Evolutionary conservation across 2,888 invertebrate species (phyloP).

Genomic region (Ectemnius lituratus): DNA sequence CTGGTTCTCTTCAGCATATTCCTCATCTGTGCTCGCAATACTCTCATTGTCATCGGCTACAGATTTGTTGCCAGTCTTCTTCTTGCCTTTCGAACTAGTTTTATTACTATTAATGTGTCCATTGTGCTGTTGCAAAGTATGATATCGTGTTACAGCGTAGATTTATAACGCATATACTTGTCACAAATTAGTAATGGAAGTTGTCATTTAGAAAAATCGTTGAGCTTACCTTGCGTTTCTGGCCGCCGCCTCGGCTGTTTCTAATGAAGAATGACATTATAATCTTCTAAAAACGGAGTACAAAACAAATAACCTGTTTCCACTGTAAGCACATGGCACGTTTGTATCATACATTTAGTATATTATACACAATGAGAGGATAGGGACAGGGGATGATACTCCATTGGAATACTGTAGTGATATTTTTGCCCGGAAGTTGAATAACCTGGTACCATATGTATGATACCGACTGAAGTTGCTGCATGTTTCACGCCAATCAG

Average conservation of each 20-base stretch:
- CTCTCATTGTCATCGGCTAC: constrained; percentile 67
- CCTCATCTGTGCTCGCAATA: constrained; percentile 74
- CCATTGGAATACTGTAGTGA: too few species aligned
- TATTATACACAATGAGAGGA: too few species aligned
- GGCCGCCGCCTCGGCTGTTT: constrained; percentile 58
- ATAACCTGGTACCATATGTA: too few species aligned
- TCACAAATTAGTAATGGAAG: background rate
- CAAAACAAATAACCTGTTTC: constrained; percentile 22
- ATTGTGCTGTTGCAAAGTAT: constrained; percentile 47
- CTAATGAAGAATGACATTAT: constrained; percentile 72
- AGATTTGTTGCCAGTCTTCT: constrained; percentile 54
- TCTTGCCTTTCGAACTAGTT: constrained; percentile 53
- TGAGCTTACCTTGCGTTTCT: constrained; percentile 69
- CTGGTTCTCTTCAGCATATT: constrained; percentile 70
- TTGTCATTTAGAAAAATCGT: too few species aligned
- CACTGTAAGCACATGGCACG: constrained; percentile 39
- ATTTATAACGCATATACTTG: background rate
- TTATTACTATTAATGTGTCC: constrained; percentile 39
- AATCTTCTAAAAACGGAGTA: constrained; percentile 16
- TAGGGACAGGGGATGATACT: too few species aligned
- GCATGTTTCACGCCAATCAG: too few species aligned
- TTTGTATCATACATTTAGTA: constrained; percentile 1
- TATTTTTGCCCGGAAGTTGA: too few species aligned
- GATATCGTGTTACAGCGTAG: too few species aligned
- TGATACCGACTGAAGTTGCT: too few species aligned